Base-by-base conservation (phyloP, 2,888 invertebrate genomes). In the Sicus ferrugineus region DNA sequence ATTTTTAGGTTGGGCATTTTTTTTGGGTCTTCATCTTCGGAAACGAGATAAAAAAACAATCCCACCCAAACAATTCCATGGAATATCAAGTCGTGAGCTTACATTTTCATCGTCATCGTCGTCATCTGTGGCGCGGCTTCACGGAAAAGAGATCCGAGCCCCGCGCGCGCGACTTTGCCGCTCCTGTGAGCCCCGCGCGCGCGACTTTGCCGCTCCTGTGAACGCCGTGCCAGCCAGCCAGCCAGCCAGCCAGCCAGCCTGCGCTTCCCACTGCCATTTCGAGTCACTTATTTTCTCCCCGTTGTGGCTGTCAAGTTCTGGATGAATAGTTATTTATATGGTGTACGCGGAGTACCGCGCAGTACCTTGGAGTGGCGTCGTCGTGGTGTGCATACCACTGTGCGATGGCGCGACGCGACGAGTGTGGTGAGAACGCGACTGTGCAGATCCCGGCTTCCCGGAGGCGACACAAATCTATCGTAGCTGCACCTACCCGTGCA, bases 351-450 rank as follows among this genome's bases (percentile, higher is more conserved):
- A 50, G 26, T 48, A 34, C 52, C 16, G 23, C 46, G 30, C 16
- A n/a, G 31, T 7, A 23, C 30, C 16, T 54, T 56, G 54, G 65
- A 54, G 28, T 56, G 65, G 34, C 54, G 34, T 50, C 38, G 34
- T 62, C 64, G 38, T 54, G 65, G 65, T 65, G 65, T 54, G 65
- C 65, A 66, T 66, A 66, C 54, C 65, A 54, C 42, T 56, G 38
- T 26, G 56, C 16, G 28, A 56, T n/a, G 46, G 11, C 63, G 21
- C 63, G 1, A 23, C 42, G n/a, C 42, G 28, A 34, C 61, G 21
- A 50, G 31, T 42, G 65, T 38, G 65, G 65, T 66, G 54, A 42
- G 26, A 21, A 52, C 31, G 23, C 14, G 11, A 30, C 42, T 42
- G 11, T 23, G 4, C 11, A 14, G 7, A 11, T 14, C 54, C 1